Evolutionary conservation across 2,113 vertebrate species (phyloP).

Genomic region (Cyanocitta stelleri): DNA sequence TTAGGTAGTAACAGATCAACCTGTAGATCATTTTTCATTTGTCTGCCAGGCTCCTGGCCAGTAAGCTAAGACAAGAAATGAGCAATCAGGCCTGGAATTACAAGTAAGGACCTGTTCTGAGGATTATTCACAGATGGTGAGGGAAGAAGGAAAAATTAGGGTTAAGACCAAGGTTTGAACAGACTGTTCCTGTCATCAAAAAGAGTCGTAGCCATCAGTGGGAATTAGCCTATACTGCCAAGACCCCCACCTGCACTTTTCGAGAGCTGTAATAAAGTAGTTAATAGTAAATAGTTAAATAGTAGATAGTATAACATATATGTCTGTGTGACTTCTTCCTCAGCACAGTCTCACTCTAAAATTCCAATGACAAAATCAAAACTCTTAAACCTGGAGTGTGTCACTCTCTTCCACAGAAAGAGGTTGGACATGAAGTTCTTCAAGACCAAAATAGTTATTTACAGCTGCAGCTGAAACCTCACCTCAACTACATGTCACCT

Average conservation of each 20-base stretch:
- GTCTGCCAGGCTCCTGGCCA: not conserved
- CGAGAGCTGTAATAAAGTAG: not conserved
- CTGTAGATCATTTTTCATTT: not conserved
- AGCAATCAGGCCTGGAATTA: not conserved
- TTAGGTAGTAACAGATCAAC: not conserved
- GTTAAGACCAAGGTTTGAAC: conserved; percentile 12
- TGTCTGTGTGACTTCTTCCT: not conserved
- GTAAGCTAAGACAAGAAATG: not conserved
- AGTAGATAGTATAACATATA: not conserved
- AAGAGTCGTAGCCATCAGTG: not conserved
- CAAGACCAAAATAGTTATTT: not conserved
- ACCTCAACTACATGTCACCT: not conserved
- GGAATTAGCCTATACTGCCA: not conserved
- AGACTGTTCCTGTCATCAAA: not conserved
- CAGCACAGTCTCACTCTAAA: not conserved
- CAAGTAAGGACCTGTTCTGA: conserved; percentile 3
- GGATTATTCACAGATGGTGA: not conserved
- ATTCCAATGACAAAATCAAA: not conserved
- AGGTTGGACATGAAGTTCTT: not conserved
- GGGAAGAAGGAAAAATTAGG: not conserved
- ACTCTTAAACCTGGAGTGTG: not conserved
- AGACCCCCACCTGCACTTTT: not conserved
- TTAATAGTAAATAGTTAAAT: not conserved
- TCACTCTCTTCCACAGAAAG: not conserved
- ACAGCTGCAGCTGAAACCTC: not conserved